Evolutionary conservation across 2,113 vertebrate species (phyloP), one percentile per base, ranked within the genome.

Genomic region (Gallinago paraguaiae): DNA sequence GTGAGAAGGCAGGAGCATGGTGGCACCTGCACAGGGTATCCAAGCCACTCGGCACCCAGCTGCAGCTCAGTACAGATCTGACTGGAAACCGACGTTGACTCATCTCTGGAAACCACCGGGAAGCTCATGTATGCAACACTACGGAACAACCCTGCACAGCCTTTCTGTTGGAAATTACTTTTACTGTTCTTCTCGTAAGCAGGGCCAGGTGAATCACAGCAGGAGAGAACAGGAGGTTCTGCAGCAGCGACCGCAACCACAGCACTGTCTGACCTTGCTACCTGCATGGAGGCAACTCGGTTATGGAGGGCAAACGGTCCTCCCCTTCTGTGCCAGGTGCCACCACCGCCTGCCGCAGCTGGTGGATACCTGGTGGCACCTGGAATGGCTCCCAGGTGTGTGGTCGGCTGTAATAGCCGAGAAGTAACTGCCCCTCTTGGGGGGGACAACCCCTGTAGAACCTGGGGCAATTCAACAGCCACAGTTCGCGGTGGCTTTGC

Each of bases 241-340:
- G 53, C 50, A 39, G 24, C 37, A 67, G 22, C 0, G 0, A 76
- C 37, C 27, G 22, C 1, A 0, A n/a, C 48, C 59, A 65, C 33
- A 57, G 39, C 41, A 54, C 10, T 3, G 3, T 22, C 59, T 50
- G 59, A 37, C 41, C 23, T 48, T 41, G 13, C 41, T 30, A 39
- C 18, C 50, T 17, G 28, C 68, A 63, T 0, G 16, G 68, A 65
- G 28, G 43, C 17, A 69, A 11, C 23, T 59, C 5, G 0, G 51
- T 31, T 45, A 31, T 0, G 0, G 33, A 48, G 6, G 37, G 56
- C 67, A 70, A 46, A 37, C 0, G 0, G 22, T 50, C 28, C 37
- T 78, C 30, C 33, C 28, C 4, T 28, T 41, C 17, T 48, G 69
- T 20, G 56, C 27, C 3, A 1, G 39, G 12, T 70, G 39, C 30